Evolutionary conservation across 2,113 vertebrate species (phyloP), one percentile per base, ranked within the genome.

Genomic region (Alouatta palliata): DNA sequence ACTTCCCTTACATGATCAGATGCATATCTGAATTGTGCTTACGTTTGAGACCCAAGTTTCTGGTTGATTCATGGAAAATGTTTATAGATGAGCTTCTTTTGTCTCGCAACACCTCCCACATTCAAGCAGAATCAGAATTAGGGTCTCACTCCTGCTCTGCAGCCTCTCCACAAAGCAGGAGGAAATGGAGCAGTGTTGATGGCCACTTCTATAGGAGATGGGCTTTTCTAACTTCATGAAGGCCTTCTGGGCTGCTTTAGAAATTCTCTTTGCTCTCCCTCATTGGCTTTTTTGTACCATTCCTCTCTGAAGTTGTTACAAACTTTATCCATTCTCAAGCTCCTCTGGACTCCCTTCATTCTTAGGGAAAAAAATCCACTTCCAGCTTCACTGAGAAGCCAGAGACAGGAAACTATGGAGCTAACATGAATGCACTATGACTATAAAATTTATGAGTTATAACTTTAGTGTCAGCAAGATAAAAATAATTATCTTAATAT

Each of bases 401-500:
- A 81, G 21, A 43, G 68, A 49, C 75, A 71, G 83, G 61, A 92
- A 79, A 66, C 13, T 32, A 19, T 23, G 12, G 61, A 66, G 84
- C 76, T 82, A 93, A 66, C 54, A 81, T 56, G 77, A 52, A 79
- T 43, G 73, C 23, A 45, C 30, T 1, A 45, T 1, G 40, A 96
- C 40, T 54, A 75, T 75, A 73, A 94, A 97, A 93, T 82, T 56
- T 83, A 85, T 87, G 94, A 95, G 80, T 93, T 92, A 47, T 80
- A 82, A 91, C 92, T 90, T 94, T 2, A 80, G 45, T 25, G 40
- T 43, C 0, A 3, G 76, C 16, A 89, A 73, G 96, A 89, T 89
- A 95, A 97, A 97, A 97, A 97, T 94, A 97, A 96, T 92, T 91
- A 61, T 86, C 84, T 95, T 96, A 94, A 94, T 86, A 97, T 94